Evolutionary conservation across 1,140 invertebrate genomes (phyloP).

Genomic region (Hormaphis cornu): DNA sequence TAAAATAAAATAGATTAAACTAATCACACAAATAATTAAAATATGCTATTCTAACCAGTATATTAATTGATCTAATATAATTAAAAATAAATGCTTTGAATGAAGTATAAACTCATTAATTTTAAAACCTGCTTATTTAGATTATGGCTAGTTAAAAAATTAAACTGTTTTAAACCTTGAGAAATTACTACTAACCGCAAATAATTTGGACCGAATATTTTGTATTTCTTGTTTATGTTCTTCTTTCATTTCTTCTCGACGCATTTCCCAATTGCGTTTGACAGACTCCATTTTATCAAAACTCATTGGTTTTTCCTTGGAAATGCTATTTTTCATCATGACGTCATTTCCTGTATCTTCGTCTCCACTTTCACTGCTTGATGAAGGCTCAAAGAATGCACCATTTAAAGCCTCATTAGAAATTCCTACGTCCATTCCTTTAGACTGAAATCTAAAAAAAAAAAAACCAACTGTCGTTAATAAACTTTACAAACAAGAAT

Average conservation of each 20-base stretch:
- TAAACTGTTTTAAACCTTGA: no score
- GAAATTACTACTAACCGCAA: constrained; percentile 68
- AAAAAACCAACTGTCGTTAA: constrained; percentile 10
- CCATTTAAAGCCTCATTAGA: constrained; percentile 64
- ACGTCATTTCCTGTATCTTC: constrained; percentile 38
- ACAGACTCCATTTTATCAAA: constrained; percentile 78
- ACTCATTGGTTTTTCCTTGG: constrained; percentile 59
- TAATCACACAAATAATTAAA: no score
- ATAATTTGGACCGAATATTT: constrained; percentile 68
- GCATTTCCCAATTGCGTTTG: constrained; percentile 63
- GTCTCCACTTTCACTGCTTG: constrained; percentile 53
- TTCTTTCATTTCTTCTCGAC: constrained; percentile 61
- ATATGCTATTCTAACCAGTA: no score
- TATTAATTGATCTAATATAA: no score
- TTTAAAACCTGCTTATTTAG: no score
- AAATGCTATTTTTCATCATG: constrained; percentile 37
- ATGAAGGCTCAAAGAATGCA: constrained; percentile 47
- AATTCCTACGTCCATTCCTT: constrained; percentile 69
- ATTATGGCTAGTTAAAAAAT: no score
- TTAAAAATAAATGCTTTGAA: no score
- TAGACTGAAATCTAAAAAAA: constrained; percentile 58
- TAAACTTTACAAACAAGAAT: not conserved
- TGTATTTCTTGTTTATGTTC: constrained; percentile 81
- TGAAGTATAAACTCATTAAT: no score
- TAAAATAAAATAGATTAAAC: no score